Base-by-base conservation (phyloP, 2,113 vertebrate species). In the Nestor notabilis region DNA sequence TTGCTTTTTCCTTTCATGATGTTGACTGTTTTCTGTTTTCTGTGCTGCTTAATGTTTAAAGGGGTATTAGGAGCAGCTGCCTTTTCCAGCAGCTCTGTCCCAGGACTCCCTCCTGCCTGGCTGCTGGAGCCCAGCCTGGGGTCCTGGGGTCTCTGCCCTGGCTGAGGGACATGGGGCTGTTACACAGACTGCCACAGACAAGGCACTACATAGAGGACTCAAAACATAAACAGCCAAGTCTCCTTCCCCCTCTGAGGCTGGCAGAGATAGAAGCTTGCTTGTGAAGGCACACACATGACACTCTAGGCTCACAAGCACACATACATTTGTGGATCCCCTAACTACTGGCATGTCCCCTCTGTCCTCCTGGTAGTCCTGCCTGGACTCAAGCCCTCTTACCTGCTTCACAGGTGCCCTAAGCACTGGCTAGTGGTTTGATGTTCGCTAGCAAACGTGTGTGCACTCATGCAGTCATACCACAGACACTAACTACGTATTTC, bases 281-380 rank as follows among this genome's bases (percentile, higher is more conserved):
- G 29, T 80, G 56, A 88, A 80, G 24, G 56, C 53, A n/a, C 47
- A 24, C n/a, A 70, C 16, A 19, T 47, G 63, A 21, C n/a, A 61
- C 33, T 87, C 65, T 63, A 80, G 66, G 63, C 53, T 80, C 49
- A 80, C 75, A 80, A 88, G 75, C 39, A n/a, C 56, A 39, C 27
- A 37, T 33, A 35, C 16, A 39, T 65, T 46, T 35, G 58, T 0
- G 2, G 44, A 46, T 66, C 8, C 23, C n/a, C 14, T 23, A 21
- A 91, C 29, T 17, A 60, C 28, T 39, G 43, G 43, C 44, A 46
- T 3, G 12, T 37, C 13, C 28, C 19, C 13, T 29, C 33, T 66
- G 28, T 17, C 52, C 1, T 5, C 19, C 11, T 0, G 0, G 5
- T 4, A 46, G 11, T 20, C 12, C 20, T 53, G 39, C 11, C 68